Base-by-base conservation (phyloP, 2,797 vertebrate genomes). In the Halcyon leucocephala region DNA sequence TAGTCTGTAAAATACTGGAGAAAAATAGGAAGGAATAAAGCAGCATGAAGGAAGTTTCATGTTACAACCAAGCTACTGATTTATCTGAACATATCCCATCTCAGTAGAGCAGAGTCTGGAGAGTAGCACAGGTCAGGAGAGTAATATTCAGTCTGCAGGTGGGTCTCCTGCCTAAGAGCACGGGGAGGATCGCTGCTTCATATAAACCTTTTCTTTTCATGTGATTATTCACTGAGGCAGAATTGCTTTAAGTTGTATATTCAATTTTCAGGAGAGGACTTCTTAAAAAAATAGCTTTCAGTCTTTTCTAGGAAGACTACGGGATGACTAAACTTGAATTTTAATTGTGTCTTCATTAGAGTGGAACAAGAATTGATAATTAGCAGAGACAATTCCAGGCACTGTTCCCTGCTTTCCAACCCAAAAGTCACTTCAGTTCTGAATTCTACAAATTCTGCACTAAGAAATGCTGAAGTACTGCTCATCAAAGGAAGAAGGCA, bases 111-210 rank as follows among this genome's bases (percentile, higher is more conserved):
- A 78, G 71, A 78, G 57, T 24, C 39, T 66, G 78, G 33, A 54
- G 49, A 69, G 86, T 7, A 84, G 71, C 60, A 65, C 14, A 4
- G 2, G 2, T 22, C n/a, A 57, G 33, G 14, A 9, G 51, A 9
- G 69, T 5, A 48, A 8, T 1, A 12, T 0, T 51, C 42, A 49
- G 6, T 16, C 71, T 79, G 37, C 51, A 79, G 44, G 19, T 26
- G 65, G 33, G 41, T 28, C 31, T 85, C 37, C 69, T 15, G 28
- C 28, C 33, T 31, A n/a, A 29, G 6, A 42, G 26, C 42, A 15
- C 0, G 2, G 70, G 31, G 29, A 64, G 24, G 9, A 28, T 72
- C 21, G 22, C 2, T 0, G 1, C 58, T 93, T 48, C 35, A 16
- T 1, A 6, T 0, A 51, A 66, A 58, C 39, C 12, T 64, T 39